A percentile compares a stretch with the other conserved stretches of the same genome.
phyloP scores from a whole-genome alignment of 1,140 invertebrate genomes.

The Pogonomyrmex californicus region DNA sequence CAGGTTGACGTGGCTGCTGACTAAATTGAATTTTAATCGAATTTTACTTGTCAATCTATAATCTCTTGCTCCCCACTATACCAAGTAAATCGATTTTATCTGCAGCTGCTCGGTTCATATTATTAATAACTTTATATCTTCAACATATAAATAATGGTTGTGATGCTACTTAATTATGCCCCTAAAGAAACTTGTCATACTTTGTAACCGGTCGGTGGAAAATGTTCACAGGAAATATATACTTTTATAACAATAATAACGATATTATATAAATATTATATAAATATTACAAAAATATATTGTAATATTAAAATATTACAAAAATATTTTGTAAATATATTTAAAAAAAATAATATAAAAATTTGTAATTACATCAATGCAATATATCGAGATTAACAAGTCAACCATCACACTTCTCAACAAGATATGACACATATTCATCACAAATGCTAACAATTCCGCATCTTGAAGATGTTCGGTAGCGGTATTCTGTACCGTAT shows the following conservation, averaged over 20 bases:
- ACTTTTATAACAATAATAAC: conserved; percentile 4
- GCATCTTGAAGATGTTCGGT: background rate
- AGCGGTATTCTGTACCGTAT: conserved; percentile 14
- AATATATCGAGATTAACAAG: background rate
- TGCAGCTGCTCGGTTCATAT: conserved; percentile 17
- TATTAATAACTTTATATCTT: conserved; percentile 22
- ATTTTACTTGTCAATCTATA: background rate
- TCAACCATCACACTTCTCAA: background rate
- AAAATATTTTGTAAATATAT: too few relatives aligned
- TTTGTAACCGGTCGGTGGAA: background rate
- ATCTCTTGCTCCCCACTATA: background rate
- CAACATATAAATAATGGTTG: background rate
- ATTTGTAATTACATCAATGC: background rate
- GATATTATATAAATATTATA: background rate
- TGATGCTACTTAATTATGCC: conserved; percentile 19
- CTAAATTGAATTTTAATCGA: conserved; percentile 42
- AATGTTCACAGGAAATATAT: background rate
- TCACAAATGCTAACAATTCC: background rate
- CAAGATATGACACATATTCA: conserved; percentile 6
- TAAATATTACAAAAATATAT: too few relatives aligned
- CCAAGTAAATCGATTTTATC: conserved; percentile 27
- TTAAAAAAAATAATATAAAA: too few relatives aligned
- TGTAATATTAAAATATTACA: too few relatives aligned
- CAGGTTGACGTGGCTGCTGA: background rate
- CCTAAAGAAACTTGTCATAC: background rate